Percentiles rank a stretch among this genome's conserved stretches.
Conservation (phyloP, 2,113 vertebrate species). For the Abramis brama region DNA sequence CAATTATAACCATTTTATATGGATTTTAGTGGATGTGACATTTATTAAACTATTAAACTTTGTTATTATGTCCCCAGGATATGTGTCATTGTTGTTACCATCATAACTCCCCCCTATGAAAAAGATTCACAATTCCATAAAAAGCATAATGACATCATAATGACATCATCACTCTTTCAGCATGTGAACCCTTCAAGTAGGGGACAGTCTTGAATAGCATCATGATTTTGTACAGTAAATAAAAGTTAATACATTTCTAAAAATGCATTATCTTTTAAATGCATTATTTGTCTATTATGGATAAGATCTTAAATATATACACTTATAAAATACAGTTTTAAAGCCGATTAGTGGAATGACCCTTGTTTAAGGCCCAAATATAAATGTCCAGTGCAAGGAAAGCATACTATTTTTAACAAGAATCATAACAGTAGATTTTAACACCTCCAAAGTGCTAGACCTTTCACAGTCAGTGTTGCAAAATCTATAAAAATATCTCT, state of each 20-base stretch:
- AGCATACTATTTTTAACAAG: neutral
- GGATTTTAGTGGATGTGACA: neutral
- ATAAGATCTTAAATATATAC: neutral
- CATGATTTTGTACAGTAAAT: neutral
- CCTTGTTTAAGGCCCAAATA: neutral
- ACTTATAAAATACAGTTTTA: neutral
- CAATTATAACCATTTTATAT: neutral
- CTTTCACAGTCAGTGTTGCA: neutral
- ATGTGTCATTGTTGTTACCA: neutral
- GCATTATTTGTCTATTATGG: neutral
- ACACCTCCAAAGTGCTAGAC: neutral
- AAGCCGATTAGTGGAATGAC: neutral
- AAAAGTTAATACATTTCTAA: neutral
- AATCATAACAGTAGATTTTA: neutral
- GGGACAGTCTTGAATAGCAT: neutral
- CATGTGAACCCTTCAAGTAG: neutral
- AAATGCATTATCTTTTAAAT: neutral
- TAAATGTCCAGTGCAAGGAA: neutral
- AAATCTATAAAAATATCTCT: neutral
- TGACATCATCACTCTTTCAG: neutral
- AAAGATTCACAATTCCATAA: neutral
- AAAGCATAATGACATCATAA: neutral
- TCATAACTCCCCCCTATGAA: neutral
- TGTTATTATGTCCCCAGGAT: neutral
- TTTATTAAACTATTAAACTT: neutral